These are phyloP conservation scores for Barnardius zonarius DNA, from an alignment of 2,113 vertebrate species.

Conservation along the genomic window DNA sequence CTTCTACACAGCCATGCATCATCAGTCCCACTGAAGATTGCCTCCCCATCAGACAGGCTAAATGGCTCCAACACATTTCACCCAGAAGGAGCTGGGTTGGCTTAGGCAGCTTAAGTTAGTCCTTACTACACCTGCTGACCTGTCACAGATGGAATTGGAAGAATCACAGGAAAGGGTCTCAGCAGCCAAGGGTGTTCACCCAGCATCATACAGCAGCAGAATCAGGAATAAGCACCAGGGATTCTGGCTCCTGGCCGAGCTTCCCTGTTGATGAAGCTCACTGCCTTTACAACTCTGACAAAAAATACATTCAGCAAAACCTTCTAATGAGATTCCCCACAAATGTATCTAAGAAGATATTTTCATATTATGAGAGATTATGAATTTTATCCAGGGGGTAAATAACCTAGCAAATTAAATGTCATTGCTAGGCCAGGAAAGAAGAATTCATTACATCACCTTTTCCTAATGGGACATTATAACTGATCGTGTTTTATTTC, in stretches of 20 bases:
- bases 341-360: slow-evolving; percentile 20
- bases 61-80: not conserved
- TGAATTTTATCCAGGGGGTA: slow-evolving; percentile 66
- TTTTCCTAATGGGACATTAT: slow-evolving; percentile 71
- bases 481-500: slow-evolving; percentile 40
- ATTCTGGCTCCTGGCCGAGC: not conserved
- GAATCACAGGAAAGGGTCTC: not conserved
- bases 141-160: not conserved
- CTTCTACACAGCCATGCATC: not conserved
- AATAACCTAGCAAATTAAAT: slow-evolving; percentile 71
- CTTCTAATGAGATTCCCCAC: slow-evolving; percentile 29
- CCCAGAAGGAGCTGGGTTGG: not conserved
- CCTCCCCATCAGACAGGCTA: not conserved
- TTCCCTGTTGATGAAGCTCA: not conserved
- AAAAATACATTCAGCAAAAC: slow-evolving; percentile 19
- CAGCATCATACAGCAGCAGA: not conserved
- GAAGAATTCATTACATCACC: slow-evolving; percentile 70
- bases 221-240: not conserved
- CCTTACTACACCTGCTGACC: not conserved
- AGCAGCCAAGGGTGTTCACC: not conserved
- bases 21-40: not conserved
- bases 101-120: not conserved
- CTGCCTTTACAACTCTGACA: not conserved
- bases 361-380: slow-evolving; percentile 55
- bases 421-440: slow-evolving; percentile 71